These are phyloP conservation scores for Clitarchus hookeri DNA, from an alignment of 2,888 invertebrate species.

Conservation along the genomic window DNA sequence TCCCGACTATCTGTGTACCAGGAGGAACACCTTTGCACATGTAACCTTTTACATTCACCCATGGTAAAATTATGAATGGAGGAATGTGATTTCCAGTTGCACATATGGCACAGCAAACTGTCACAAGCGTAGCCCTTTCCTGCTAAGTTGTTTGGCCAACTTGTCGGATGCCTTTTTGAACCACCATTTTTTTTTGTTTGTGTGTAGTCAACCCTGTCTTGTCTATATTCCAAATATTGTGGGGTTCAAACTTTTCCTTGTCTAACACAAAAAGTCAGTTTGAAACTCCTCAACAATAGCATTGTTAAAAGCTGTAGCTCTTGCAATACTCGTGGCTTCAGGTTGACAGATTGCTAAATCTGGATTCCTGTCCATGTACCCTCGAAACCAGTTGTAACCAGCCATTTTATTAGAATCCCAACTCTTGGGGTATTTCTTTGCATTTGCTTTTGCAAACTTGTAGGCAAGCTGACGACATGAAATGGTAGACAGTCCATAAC, in stretches of 20 bases:
- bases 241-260: constrained; percentile 36
- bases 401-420: constrained; percentile 21
- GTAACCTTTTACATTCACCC: background rate
- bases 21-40: constrained; percentile 2
- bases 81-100: constrained; percentile 42
- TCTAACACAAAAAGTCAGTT: constrained; percentile 40
- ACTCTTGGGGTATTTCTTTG: constrained; percentile 7
- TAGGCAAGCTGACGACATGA: constrained; percentile 24
- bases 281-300: constrained; percentile 41
- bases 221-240: constrained; percentile 42
- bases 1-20: background rate
- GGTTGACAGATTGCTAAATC: constrained; percentile 40
- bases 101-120: constrained; percentile 40
- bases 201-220: constrained; percentile 43
- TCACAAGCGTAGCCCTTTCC: constrained; percentile 45
- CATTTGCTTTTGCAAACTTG: constrained; percentile 28
- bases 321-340: constrained; percentile 43
- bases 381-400: constrained; percentile 38
- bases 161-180: constrained; percentile 37
- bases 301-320: constrained; percentile 41
- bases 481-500: constrained; percentile 27
- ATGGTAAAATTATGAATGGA: constrained; percentile 43
- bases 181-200: constrained; percentile 42
- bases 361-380: constrained; percentile 42
- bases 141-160: constrained; percentile 46